Percentiles rank a stretch among this genome's conserved stretches.
Conservation (phyloP, 2,113 vertebrate species). For the Microtus montanus region DNA sequence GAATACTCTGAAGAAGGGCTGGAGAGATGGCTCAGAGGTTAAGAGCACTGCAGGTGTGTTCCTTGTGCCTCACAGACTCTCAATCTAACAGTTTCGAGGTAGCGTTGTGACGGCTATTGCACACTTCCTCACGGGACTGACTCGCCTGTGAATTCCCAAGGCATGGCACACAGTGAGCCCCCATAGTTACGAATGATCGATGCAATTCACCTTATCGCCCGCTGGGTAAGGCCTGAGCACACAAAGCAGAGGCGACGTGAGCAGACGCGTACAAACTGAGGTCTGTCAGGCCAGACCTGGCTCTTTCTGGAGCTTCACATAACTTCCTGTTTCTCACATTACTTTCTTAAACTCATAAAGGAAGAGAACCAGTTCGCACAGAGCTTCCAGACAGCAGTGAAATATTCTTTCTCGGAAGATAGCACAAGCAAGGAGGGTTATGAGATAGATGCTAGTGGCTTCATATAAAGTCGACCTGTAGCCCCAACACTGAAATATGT, state of each 20-base stretch:
- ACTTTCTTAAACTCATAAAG: slow-evolving; percentile 62
- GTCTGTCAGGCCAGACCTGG: background rate
- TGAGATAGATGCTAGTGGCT: background rate
- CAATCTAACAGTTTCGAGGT: background rate
- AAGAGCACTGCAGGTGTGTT: background rate
- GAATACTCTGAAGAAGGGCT: slow-evolving; percentile 2
- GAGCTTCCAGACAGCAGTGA: slow-evolving; percentile 38
- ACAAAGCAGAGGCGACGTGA: background rate
- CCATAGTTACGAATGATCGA: slow-evolving; percentile 43
- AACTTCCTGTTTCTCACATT: slow-evolving; percentile 27
- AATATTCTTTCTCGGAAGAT: slow-evolving; percentile 50
- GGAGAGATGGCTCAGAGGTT: too few relatives aligned
- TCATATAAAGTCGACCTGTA: slow-evolving; percentile 43
- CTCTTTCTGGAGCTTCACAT: background rate
- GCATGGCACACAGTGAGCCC: slow-evolving; percentile 14
- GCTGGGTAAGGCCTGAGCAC: slow-evolving; percentile 31
- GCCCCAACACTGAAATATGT: background rate
- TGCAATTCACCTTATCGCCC: slow-evolving; percentile 34
- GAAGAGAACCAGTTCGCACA: background rate
- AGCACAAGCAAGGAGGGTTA: slow-evolving; percentile 36
- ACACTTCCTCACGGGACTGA: slow-evolving; percentile 37
- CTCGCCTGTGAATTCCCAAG: slow-evolving; percentile 52
- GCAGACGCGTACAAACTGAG: slow-evolving; percentile 20
- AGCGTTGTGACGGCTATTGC: background rate
- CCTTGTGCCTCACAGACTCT: background rate